Evolutionary conservation across 2,113 vertebrate species (phyloP), one percentile per base, ranked within the genome.

Genomic region (Saguinus imperator): DNA sequence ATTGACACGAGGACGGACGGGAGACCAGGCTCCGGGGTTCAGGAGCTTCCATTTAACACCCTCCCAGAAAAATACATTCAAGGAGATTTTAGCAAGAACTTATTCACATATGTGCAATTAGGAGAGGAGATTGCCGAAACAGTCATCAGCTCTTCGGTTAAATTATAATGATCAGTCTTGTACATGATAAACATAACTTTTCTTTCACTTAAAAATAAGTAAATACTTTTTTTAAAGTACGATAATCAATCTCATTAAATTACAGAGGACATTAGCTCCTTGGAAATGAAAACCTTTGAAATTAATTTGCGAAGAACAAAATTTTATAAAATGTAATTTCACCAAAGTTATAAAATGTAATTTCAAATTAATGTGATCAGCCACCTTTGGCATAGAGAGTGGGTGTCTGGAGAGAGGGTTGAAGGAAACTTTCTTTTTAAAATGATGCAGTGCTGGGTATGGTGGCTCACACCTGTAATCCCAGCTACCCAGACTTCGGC

Each of bases 401-500:
- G 8, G 21, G 6, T 64, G 13, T 64, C 13, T 25, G 5, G 13
- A n/a, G 73, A 58, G 32, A 64, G 16, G 73, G 35, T 12, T 14
- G n/a, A 45, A 77, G 13, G 73, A 61, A 23, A 16, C 23, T 48
- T 45, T 61, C 12, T 25, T 76, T 61, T 89, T 23, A 6, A 35
- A 45, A 25, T 8, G 29, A 40, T 7, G 18, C 32, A 14, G 13
- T 35, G 32, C 32, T 35, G 32, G 64, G 64, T 14, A 29, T 64
- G 25, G 61, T 29, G 61, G 61, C 61, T 64, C 61, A 68, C 27
- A 29, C 64, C 64, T 68, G 64, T 68, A 68, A 35, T 35, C 64
- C 64, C 64, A 68, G 64, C 64, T 68, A 35, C 14, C 1, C 6
- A 0, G 64, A 14, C 64, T 68, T 14, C 0, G 1, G 64, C 0